These are phyloP conservation scores for Palythoa caribaeorum DNA, from an alignment of 92 coral and sea anemone genomes.

Conservation along the genomic window DNA sequence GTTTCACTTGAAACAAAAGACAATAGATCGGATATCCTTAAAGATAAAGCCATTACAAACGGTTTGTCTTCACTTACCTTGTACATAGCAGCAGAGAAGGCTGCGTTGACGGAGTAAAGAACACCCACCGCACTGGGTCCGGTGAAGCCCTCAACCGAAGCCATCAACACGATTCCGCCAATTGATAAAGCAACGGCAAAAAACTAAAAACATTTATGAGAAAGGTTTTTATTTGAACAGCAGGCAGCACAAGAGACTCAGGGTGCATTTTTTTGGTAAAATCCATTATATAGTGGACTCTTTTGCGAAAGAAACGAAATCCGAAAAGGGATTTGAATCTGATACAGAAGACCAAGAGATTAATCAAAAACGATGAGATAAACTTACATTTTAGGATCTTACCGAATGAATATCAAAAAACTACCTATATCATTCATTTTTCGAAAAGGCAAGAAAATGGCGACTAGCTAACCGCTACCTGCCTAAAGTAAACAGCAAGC, in stretches of 20 bases:
- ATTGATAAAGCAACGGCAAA: constrained; percentile 48
- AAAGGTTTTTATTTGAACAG: neutral
- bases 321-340: too few species aligned
- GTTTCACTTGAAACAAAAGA: neutral
- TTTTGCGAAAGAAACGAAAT: too few species aligned
- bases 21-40: neutral
- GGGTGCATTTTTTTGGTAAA: too few species aligned
- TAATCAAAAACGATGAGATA: too few species aligned
- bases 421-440: too few species aligned
- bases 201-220: constrained; percentile 4
- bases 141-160: constrained; percentile 52
- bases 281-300: too few species aligned
- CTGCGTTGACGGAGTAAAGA: constrained; percentile 51
- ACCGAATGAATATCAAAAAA: too few species aligned
- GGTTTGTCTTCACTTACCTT: constrained; percentile 37
- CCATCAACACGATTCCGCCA: constrained; percentile 65
- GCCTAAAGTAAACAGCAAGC: too few species aligned
- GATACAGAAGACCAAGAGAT: too few species aligned
- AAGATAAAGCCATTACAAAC: neutral
- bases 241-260: neutral
- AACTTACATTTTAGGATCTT: too few species aligned
- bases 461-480: too few species aligned
- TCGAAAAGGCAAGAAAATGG: too few species aligned
- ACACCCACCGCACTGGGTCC: constrained; percentile 59
- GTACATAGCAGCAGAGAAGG: constrained; percentile 58